Evolutionary conservation across 2,888 invertebrate species (phyloP).

Genomic region (Melikaiella ostensackeni): DNA sequence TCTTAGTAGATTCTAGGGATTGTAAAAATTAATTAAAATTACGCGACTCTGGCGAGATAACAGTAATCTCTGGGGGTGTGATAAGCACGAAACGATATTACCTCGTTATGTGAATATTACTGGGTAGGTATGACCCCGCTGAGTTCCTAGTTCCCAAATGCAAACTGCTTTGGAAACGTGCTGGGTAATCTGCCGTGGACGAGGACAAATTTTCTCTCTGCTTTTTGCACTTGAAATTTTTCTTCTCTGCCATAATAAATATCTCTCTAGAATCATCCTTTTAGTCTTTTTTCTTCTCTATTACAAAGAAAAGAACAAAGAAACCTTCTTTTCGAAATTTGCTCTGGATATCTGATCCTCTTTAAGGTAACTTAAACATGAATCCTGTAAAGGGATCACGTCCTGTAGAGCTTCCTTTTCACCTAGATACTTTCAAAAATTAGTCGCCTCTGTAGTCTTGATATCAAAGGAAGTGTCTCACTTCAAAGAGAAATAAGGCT

Average conservation of each 20-base stretch:
- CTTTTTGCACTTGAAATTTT: conserved; percentile 23
- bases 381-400: not conserved
- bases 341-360: not conserved
- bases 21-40: conserved; percentile 36
- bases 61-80: conserved; percentile 17
- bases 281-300: not conserved
- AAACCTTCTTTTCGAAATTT: not conserved
- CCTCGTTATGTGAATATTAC: conserved; percentile 25
- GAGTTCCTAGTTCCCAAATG: conserved; percentile 28
- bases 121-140: conserved; percentile 3
- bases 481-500: conserved; percentile 12
- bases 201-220: conserved; percentile 23
- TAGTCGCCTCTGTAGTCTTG: not conserved
- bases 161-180: conserved; percentile 26
- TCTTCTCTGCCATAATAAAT: conserved; percentile 12
- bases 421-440: conserved; percentile 1
- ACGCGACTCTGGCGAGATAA: conserved; percentile 13
- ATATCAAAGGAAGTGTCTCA: conserved; percentile 36
- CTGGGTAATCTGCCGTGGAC: conserved; percentile 8
- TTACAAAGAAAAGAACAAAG: not conserved
- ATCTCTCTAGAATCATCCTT: not conserved
- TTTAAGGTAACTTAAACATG: not conserved
- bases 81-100: conserved; percentile 23
- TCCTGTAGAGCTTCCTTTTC: not conserved
- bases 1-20: conserved; percentile 12